Conservation (phyloP, 2,888 invertebrate genomes). For the Xanthorhoe spadicearia region DNA sequence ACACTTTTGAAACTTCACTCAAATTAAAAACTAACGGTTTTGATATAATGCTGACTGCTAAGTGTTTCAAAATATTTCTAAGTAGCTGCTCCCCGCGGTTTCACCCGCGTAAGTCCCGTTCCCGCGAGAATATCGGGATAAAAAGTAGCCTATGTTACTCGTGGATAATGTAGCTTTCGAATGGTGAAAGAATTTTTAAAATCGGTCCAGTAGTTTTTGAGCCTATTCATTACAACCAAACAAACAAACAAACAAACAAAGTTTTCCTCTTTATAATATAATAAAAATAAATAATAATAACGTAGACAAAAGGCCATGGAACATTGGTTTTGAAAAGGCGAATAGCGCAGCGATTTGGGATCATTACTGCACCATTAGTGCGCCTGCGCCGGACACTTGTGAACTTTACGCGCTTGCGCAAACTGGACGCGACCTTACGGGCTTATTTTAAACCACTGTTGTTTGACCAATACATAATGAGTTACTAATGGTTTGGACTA, state of each 20-base stretch:
- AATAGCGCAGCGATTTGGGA: constrained; percentile 24
- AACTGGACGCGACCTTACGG: constrained; percentile 4
- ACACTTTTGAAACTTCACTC: no score
- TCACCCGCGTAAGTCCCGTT: no score
- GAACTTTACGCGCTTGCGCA: constrained; percentile 32
- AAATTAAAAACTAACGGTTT: not conserved
- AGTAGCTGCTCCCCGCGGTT: no score
- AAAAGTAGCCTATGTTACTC: no score
- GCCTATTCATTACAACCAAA: no score
- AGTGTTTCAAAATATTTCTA: constrained; percentile 10
- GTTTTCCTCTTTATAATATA: no score
- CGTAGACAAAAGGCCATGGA: constrained; percentile 8
- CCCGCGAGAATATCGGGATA: no score
- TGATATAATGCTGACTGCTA: not conserved
- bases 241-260: no score
- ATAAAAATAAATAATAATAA: no score
- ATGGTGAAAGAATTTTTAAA: no score
- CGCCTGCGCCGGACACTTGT: constrained; percentile 17
- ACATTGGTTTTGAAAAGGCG: constrained; percentile 13
- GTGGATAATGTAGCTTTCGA: no score
- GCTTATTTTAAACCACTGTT: not conserved
- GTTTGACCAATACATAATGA: constrained; percentile 2
- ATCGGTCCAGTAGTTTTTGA: no score
- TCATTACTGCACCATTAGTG: constrained; percentile 26
- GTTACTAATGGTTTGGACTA: not conserved